Evolutionary conservation across 2,888 invertebrate genomes (phyloP), one percentile per base, ranked within the genome.

Genomic region (Drosophila kanekoi): DNA sequence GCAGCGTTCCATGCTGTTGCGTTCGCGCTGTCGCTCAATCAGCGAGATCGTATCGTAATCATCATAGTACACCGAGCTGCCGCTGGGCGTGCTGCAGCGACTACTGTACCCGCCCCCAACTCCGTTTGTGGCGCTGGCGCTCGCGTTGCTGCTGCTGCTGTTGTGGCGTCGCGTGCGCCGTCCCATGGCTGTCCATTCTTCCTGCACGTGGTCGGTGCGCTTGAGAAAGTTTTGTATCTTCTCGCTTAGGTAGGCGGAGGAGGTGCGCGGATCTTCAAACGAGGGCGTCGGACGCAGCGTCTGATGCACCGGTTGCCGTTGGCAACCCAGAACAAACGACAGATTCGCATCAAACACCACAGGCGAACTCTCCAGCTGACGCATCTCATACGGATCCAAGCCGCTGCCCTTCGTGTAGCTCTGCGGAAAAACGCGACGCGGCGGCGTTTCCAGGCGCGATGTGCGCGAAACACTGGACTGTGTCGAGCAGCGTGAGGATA

Each of bases 181-280:
- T 0, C 96, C 96, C 52, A 96, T 85, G 70, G 95, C 93, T 61
- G 94, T 94, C 97, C 97, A 97, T 89, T 97, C 97, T 86, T 97
- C 96, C 95, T 96, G 96, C 0, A 97, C 95, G 91, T 97, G 97
- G 92, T 97, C 97, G 3, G 97, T 97, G 72, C 96, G 94, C 87
- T 94, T 95, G 35, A 97, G 93, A 86, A 97, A 97, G 88, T 95
- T 95, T 59, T 96, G 94, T 57, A 97, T 97, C 92, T 96, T 96
- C 37, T 93, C 94, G 33, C 95, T 95, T 16, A 97, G 93, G 78
- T 95, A 95, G 64, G 95, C 96, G 0, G 97, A 97, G 2, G 96
- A 95, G 0, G 97, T 97, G 49, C 95, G 94, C 38, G 96, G 94
- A 89, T 96, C 96, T 77, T 95, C 92, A 87, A 96, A 95, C 0